Percentiles rank a stretch among this genome's conserved stretches.
phyloP scores from a whole-genome alignment of 37 sponge, comb jelly and placozoan species.

The Halichondria panicea region DNA sequence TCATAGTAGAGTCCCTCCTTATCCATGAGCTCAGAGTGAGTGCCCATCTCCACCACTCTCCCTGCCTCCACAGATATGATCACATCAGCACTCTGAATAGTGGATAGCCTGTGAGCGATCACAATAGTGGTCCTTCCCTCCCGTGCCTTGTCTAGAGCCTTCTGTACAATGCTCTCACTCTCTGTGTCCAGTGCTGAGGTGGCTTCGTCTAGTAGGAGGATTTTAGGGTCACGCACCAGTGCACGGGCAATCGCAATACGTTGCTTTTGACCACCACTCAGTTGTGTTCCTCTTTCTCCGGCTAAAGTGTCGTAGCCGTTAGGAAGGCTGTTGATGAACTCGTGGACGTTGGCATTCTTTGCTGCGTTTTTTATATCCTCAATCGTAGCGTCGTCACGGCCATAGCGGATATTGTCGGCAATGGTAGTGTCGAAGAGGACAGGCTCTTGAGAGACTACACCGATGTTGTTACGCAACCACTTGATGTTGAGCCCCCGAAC shows the following conservation, averaged over 20 bases:
- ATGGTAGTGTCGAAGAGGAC: conserved; percentile 88
- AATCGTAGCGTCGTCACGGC: conserved; percentile 60
- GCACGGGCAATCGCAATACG: conserved; percentile 91
- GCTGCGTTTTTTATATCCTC: conserved; percentile 79
- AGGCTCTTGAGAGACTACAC: conserved; percentile 95
- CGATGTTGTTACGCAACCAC: conserved; percentile 89
- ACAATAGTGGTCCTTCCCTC: conserved; percentile 87
- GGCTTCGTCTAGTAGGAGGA: conserved; percentile 91
- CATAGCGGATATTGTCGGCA: conserved; percentile 87
- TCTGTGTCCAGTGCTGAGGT: conserved; percentile 93
- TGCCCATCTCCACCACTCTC: conserved; percentile 69
- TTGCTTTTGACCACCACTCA: conserved; percentile 95
- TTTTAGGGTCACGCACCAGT: conserved; percentile 77
- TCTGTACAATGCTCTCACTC: conserved; percentile 86
- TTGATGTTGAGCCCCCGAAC: conserved; percentile 68
- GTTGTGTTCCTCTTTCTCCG: conserved; percentile 84
- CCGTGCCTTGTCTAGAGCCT: conserved; percentile 78
- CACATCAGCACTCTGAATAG: conserved; percentile 80
- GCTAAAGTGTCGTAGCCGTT: conserved; percentile 85
- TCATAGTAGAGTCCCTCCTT: conserved; percentile 84
- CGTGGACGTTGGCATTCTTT: conserved; percentile 77
- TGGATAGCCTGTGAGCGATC: conserved; percentile 87
- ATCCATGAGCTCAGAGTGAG: conserved; percentile 74
- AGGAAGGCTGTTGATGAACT: conserved; percentile 78
- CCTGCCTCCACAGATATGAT: conserved; percentile 71